Base-by-base conservation (phyloP, 1,140 invertebrate genomes). In the Holcopasites calliopsidis region DNA sequence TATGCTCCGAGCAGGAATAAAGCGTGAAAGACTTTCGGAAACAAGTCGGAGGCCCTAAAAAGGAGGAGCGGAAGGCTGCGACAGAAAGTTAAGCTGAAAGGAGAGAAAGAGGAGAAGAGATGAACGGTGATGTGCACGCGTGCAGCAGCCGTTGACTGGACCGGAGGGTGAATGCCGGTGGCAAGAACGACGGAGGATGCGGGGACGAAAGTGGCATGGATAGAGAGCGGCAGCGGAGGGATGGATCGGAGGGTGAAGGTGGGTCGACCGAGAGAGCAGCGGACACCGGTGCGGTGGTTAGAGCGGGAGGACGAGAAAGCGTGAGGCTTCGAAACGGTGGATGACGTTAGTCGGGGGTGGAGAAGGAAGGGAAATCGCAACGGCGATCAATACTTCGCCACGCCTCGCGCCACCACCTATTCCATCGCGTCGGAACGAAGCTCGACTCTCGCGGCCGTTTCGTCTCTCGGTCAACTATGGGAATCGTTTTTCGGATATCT, bases 351-450 rank as follows among this genome's bases (percentile, higher is more conserved):
- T 87, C 76, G 78, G 64, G 78, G 84, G 77, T 76, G 50, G 72
- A 79, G 47, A 77, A 76, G 83, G 82, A 85, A 87, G 86, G 87
- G 87, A 89, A 89, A 86, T 88, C 84, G 87, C 87, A 84, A 83
- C 85, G 73, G 69, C 83, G 88, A 90, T 89, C 88, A 90, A 90
- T 90, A 90, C 88, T 87, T 86, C 86, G 88, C 88, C 88, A 89
- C 88, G 88, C 88, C 88, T 90, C 88, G 88, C 84, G 82, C 78
- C 82, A 85, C 87, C 87, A 82, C 87, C 86, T 88, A 87, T 81
- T 80, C 81, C n/a, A 8, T n/a, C 47, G 10, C 68, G 80, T 81
- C 55, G 79, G 61, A 76, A 79, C 81, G 71, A 87, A 88, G 83
- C 86, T 86, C 85, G 82, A 88, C 85, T 88, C 88, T 84, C 70